Percentiles rank a stretch among this genome's conserved stretches.
These are phyloP conservation scores for Microcaecilia unicolor DNA, from an alignment of 2,797 vertebrate genomes.

Conservation along the genomic window DNA sequence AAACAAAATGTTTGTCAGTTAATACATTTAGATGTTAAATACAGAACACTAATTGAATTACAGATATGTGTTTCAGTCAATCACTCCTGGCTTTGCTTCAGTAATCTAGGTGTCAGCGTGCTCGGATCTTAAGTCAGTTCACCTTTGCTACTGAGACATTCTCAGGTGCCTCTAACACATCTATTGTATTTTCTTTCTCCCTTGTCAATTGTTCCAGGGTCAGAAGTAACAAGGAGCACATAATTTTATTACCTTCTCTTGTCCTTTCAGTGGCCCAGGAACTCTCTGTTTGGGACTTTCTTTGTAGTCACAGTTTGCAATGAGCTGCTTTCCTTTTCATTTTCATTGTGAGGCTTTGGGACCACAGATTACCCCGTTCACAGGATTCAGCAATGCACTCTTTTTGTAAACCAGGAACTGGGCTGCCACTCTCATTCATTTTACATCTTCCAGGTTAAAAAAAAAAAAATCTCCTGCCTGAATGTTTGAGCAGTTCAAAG, in stretches of 20 bases:
- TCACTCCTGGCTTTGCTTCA: constrained; percentile 5
- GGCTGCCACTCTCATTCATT: not conserved
- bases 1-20: constrained; percentile 34
- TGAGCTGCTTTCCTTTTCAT: not conserved
- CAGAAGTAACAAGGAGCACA: not conserved
- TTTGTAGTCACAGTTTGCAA: not conserved
- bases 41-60: constrained; percentile 22
- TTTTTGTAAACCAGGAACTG: not conserved
- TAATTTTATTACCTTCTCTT: not conserved
- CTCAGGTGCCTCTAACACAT: not conserved
- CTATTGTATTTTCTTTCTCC: not conserved
- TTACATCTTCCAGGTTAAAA: not conserved
- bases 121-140: too few species aligned
- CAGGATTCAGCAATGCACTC: fast-evolving
- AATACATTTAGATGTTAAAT: constrained; percentile 46
- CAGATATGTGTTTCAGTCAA: constrained; percentile 20
- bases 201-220: not conserved
- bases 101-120: too few species aligned
- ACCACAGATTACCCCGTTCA: not conserved
- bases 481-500: not conserved
- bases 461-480: not conserved
- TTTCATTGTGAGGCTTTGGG: not conserved
- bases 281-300: not conserved
- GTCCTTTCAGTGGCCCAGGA: not conserved
- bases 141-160: too few species aligned